Evolutionary conservation across 2,797 vertebrate species (phyloP), one percentile per base, ranked within the genome.

Genomic region (Microcaecilia unicolor): DNA sequence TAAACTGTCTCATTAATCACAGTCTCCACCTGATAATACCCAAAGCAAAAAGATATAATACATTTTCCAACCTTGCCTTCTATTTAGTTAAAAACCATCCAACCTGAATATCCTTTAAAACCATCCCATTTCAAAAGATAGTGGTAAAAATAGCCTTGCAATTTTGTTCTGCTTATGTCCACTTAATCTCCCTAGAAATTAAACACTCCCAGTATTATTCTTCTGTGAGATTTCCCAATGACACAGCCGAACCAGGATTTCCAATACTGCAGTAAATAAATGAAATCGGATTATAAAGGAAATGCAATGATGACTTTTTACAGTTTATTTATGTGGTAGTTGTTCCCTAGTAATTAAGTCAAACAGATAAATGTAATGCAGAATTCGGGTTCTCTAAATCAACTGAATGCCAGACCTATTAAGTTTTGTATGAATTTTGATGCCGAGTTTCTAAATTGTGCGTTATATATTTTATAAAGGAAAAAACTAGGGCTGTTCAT

Each of bases 311-410:
- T 34, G 52, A 42, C 24, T 49, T 31, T 28, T 34, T 20, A 31
- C 15, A 15, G 22, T 12, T 65, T 64, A 61, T 51, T 48, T 61
- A 36, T 35, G 46, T 8, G 23, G 25, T 44, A 28, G 33, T 13
- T 66, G 61, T 67, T 63, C 47, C 58, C 27, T 66, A 44, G 54
- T 37, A 72, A 64, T 57, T 35, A 74, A 77, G 60, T 49, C 55
- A 74, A 76, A 64, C 22, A 57, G 27, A 51, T 41, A 40, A 31
- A 51, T 47, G 36, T 34, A 12, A 11, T 2, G 28, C 8, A 8
- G 9, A 13, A 27, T 27, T 25, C 14, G 15, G 15, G 13, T 15
- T 16, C 8, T 14, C 27, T 27, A 27, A 13, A 15, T 8, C 15
- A 10, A 27, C 15, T 27, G 27, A 13, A 10, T 11, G 16, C 16